Evolutionary conservation across 2,888 invertebrate genomes (phyloP).

Genomic region (Quadriops clusia): DNA sequence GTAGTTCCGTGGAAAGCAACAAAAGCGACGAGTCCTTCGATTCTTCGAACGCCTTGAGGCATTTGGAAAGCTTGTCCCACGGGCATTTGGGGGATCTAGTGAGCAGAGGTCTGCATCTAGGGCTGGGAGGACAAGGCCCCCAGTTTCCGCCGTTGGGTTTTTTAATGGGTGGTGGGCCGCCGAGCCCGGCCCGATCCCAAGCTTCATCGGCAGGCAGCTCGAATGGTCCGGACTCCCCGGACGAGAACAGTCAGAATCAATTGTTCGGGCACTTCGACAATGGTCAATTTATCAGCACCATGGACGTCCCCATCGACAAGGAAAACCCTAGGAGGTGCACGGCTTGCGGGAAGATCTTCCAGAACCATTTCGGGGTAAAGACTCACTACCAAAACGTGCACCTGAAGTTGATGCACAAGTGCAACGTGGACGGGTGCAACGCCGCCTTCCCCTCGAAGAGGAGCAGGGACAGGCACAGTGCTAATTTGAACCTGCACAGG

Average conservation of each 20-base stretch:
- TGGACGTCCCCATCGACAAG: slow-evolving; percentile 81
- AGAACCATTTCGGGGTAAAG: slow-evolving; percentile 86
- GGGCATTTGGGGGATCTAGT: slow-evolving; percentile 54
- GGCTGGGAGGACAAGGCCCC: slow-evolving; percentile 30
- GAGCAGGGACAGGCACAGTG: slow-evolving; percentile 83
- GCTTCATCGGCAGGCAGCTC: slow-evolving; percentile 49
- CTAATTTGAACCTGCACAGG: slow-evolving; percentile 82
- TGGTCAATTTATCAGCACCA: slow-evolving; percentile 58
- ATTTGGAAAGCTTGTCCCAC: slow-evolving; percentile 68
- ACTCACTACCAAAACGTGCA: slow-evolving; percentile 94
- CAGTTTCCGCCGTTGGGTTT: slow-evolving; percentile 38
- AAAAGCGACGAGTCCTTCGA: slow-evolving; percentile 49
- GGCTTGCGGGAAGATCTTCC: slow-evolving; percentile 86
- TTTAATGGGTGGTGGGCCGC: slow-evolving; percentile 44
- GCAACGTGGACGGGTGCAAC: slow-evolving; percentile 88
- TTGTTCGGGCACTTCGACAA: slow-evolving; percentile 62
- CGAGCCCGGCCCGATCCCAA: slow-evolving; percentile 48
- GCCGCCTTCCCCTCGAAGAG: slow-evolving; percentile 90
- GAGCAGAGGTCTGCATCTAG: slow-evolving; percentile 34
- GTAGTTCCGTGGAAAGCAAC: slow-evolving; percentile 44
- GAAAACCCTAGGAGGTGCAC: slow-evolving; percentile 86
- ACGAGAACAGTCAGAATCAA: slow-evolving; percentile 48
- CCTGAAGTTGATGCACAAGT: slow-evolving; percentile 89
- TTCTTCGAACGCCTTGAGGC: slow-evolving; percentile 58
- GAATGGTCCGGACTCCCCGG: slow-evolving; percentile 42